These are phyloP conservation scores for Thymelicus acteon DNA, from an alignment of 2,888 invertebrate genomes.

Conservation along the genomic window DNA sequence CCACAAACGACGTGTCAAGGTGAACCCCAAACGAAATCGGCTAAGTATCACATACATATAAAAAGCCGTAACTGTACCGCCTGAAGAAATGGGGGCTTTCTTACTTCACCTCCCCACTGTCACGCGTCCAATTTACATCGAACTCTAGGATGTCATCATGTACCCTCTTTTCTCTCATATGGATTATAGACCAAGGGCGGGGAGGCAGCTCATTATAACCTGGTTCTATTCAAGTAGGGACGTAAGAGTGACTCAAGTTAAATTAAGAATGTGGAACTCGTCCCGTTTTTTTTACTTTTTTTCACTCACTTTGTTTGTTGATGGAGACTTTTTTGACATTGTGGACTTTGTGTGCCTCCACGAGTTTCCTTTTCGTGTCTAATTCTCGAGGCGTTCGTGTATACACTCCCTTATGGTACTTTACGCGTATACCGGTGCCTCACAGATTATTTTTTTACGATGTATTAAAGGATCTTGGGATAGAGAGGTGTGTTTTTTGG, in stretches of 20 bases:
- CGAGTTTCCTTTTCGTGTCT: slow-evolving; percentile 64
- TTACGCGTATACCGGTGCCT: slow-evolving; percentile 56
- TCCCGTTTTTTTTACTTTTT: slow-evolving; percentile 64
- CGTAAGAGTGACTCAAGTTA: slow-evolving; percentile 84
- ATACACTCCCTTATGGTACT: slow-evolving; percentile 66
- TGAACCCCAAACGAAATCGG: slow-evolving; percentile 65
- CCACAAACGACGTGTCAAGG: slow-evolving; percentile 81
- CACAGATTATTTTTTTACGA: slow-evolving; percentile 58
- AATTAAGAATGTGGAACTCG: slow-evolving; percentile 84
- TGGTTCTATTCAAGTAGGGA: slow-evolving; percentile 69
- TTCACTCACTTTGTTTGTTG: slow-evolving; percentile 78
- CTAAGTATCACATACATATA: slow-evolving; percentile 73
- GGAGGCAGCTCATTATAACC: slow-evolving; percentile 47
- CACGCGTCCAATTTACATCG: slow-evolving; percentile 63
- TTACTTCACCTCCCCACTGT: slow-evolving; percentile 68
- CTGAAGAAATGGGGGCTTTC: slow-evolving; percentile 76
- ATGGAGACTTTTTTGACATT: slow-evolving; percentile 82
- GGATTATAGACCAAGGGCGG: slow-evolving; percentile 31
- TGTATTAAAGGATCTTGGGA: slow-evolving; percentile 71
- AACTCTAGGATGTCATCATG: slow-evolving; percentile 48
- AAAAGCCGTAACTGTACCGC: slow-evolving; percentile 60
- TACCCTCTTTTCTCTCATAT: slow-evolving; percentile 40
- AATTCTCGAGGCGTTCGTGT: slow-evolving; percentile 79
- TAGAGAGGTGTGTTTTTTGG: slow-evolving; percentile 76
- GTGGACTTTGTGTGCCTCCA: slow-evolving; percentile 69